A percentile compares a stretch with the other conserved stretches of the same genome.
These are phyloP conservation scores for Heterotilapia buettikoferi DNA, from an alignment of 2,113 vertebrate species.

Conservation along the genomic window DNA sequence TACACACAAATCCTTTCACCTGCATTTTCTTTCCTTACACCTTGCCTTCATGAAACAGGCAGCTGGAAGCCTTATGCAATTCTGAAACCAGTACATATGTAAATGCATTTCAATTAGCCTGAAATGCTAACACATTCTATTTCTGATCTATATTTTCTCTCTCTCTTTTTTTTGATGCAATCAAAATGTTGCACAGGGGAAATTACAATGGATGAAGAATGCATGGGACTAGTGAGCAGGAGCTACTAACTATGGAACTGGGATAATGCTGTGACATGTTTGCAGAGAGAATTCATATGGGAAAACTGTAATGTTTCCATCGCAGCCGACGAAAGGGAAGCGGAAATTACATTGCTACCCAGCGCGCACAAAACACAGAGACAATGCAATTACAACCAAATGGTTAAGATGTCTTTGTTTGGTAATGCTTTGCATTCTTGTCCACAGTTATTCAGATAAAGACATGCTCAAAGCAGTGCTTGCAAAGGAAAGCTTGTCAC, in stretches of 20 bases:
- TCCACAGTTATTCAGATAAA: background rate
- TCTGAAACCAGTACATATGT: background rate
- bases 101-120: background rate
- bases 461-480: background rate
- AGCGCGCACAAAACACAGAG: background rate
- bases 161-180: background rate
- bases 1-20: background rate
- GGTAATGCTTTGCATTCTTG: background rate
- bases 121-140: background rate
- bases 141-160: background rate
- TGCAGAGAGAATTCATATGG: background rate
- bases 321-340: background rate
- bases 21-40: background rate
- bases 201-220: background rate
- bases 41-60: background rate
- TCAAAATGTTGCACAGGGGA: background rate
- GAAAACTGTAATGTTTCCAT: background rate
- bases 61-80: background rate
- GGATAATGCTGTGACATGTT: background rate
- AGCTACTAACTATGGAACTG: background rate
- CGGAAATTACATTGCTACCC: background rate
- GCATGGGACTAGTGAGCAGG: background rate
- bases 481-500: background rate
- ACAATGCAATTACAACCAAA: background rate
- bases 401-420: background rate